Percentiles rank a stretch among this genome's conserved stretches.
These are phyloP conservation scores for Rotaria magnacalcarata DNA, from an alignment of 2,888 invertebrate species.

Conservation along the genomic window DNA sequence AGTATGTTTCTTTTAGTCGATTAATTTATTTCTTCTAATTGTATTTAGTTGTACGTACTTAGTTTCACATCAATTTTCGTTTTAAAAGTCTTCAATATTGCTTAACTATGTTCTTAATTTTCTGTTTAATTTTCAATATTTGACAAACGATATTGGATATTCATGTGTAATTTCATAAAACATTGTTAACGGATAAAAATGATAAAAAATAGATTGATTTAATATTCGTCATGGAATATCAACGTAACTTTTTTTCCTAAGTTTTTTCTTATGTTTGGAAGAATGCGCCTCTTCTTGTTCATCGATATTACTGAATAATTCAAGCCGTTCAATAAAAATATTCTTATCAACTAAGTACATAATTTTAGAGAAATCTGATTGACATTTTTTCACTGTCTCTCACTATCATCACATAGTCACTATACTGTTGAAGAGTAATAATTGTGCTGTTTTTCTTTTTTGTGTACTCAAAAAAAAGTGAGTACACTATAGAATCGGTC, in stretches of 20 bases:
- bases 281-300: neutral
- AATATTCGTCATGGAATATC: neutral
- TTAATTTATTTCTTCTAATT: too few relatives aligned
- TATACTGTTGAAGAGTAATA: too few relatives aligned
- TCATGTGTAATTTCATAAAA: neutral
- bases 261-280: neutral
- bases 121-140: too few relatives aligned
- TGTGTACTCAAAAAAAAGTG: too few relatives aligned
- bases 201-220: neutral
- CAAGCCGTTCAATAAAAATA: neutral
- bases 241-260: neutral
- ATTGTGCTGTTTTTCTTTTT: too few relatives aligned
- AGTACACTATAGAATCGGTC: too few relatives aligned
- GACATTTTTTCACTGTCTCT: neutral
- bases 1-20: too few relatives aligned
- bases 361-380: neutral
- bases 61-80: too few relatives aligned
- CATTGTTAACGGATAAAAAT: neutral
- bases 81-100: too few relatives aligned
- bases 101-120: too few relatives aligned
- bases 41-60: too few relatives aligned
- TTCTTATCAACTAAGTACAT: neutral
- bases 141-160: neutral
- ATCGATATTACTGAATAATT: neutral
- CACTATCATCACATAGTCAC: neutral